phyloP scores from a whole-genome alignment of 2,113 vertebrate genomes.

The Oophaga pumilio region DNA sequence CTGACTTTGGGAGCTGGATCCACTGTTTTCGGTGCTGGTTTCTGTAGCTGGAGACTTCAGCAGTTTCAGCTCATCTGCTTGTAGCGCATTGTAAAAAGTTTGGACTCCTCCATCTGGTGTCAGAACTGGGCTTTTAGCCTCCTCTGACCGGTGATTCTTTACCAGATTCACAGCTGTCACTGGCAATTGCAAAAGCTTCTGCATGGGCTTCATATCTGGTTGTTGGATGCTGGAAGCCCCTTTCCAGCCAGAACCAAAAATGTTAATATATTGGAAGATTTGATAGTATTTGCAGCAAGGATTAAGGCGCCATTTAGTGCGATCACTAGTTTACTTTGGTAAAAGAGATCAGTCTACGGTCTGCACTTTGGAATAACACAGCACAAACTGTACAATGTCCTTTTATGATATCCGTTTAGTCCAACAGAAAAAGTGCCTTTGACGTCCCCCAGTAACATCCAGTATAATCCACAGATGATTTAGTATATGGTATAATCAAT shows the following conservation, averaged over 20 bases:
- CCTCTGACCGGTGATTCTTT: slow-evolving; percentile 75
- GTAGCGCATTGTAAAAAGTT: slow-evolving; percentile 85
- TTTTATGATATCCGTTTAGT: neutral
- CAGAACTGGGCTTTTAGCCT: slow-evolving; percentile 85
- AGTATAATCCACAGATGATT: neutral
- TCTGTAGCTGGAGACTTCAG: slow-evolving; percentile 68
- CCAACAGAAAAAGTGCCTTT: neutral
- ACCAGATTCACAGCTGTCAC: slow-evolving; percentile 73
- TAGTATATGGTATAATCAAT: too few species aligned
- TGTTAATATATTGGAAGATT: neutral
- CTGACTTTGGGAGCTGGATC: slow-evolving; percentile 63
- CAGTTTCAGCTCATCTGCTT: slow-evolving; percentile 82
- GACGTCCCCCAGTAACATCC: neutral
- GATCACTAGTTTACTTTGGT: neutral
- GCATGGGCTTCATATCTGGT: slow-evolving; percentile 76
- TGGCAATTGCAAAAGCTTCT: slow-evolving; percentile 86
- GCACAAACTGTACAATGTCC: neutral
- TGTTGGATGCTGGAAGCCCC: neutral
- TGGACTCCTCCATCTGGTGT: slow-evolving; percentile 75
- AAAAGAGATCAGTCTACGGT: neutral
- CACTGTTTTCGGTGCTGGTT: slow-evolving; percentile 69
- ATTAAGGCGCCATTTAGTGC: neutral
- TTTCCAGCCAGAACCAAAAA: neutral
- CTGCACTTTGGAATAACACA: neutral
- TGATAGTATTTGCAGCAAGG: too few species aligned